Percentiles rank a stretch among this genome's conserved stretches.
phyloP scores from a whole-genome alignment of 2,113 vertebrate genomes.

The Tinamus guttatus region DNA sequence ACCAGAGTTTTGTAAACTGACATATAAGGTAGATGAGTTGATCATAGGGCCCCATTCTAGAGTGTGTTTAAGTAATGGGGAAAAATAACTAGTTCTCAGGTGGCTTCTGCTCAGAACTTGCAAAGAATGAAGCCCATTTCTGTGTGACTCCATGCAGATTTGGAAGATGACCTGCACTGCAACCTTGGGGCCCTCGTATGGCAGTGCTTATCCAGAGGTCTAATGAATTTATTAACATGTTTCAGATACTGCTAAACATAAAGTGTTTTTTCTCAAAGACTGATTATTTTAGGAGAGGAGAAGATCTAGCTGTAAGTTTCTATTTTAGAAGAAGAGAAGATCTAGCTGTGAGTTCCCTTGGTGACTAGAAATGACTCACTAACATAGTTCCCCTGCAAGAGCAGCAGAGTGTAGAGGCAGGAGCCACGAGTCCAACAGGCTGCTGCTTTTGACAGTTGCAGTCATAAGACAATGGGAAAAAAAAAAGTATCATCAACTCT shows the following conservation, averaged over 20 bases:
- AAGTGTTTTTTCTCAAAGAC: neutral
- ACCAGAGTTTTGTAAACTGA: neutral
- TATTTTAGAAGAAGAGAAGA: neutral
- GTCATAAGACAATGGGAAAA: neutral
- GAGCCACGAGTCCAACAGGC: neutral
- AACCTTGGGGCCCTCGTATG: neutral
- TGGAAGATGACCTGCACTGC: neutral
- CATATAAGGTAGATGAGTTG: neutral
- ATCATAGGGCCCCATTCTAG: neutral
- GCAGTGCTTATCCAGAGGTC: neutral
- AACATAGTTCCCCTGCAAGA: neutral
- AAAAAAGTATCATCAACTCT: neutral
- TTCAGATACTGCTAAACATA: neutral
- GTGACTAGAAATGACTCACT: conserved; percentile 28
- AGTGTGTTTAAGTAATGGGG: neutral
- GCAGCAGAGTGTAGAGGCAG: neutral
- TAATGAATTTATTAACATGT: neutral
- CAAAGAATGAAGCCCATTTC: neutral
- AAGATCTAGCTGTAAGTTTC: conserved; percentile 11
- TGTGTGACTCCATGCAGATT: neutral
- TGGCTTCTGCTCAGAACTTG: neutral
- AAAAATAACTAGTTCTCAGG: neutral
- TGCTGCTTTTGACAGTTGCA: neutral
- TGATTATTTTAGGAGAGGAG: neutral
- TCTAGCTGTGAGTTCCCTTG: conserved; percentile 34